Conservation (phyloP, 30 jellyfish, hydroid and myxozoan genomes). For the Nemopilema nomurai region DNA sequence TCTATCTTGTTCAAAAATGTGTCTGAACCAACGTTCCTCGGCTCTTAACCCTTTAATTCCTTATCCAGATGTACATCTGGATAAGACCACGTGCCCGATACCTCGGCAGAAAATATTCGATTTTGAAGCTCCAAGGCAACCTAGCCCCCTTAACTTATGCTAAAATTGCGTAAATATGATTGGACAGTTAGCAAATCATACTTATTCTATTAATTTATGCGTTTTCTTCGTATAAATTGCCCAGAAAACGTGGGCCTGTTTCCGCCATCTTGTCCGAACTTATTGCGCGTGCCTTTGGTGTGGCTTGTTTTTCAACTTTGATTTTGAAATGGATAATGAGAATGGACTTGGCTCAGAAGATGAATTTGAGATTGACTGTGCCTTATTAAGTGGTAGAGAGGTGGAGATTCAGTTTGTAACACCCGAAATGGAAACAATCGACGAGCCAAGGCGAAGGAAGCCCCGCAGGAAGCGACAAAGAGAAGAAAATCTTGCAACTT, state of each 20-base stretch:
- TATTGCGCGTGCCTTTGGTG: background rate
- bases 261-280: background rate
- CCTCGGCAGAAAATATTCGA: background rate
- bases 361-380: constrained; percentile 1
- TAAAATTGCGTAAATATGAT: constrained; percentile 11
- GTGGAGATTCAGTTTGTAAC: background rate
- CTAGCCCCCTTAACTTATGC: constrained; percentile 4
- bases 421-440: background rate
- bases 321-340: constrained; percentile 1
- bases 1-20: too few species aligned
- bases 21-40: too few species aligned
- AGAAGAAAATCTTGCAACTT: background rate
- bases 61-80: constrained; percentile 9
- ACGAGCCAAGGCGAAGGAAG: background rate
- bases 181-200: background rate
- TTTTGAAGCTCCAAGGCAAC: constrained; percentile 5
- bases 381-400: background rate
- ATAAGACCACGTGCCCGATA: constrained; percentile 14
- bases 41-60: too few species aligned
- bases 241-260: background rate
- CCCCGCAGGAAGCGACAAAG: background rate
- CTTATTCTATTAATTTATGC: background rate
- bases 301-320: background rate
- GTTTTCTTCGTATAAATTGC: background rate
- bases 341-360: constrained; percentile 4